Evolutionary conservation across 2,888 invertebrate genomes (phyloP), one percentile per base, ranked within the genome.

Genomic region (Tipula confusa): DNA sequence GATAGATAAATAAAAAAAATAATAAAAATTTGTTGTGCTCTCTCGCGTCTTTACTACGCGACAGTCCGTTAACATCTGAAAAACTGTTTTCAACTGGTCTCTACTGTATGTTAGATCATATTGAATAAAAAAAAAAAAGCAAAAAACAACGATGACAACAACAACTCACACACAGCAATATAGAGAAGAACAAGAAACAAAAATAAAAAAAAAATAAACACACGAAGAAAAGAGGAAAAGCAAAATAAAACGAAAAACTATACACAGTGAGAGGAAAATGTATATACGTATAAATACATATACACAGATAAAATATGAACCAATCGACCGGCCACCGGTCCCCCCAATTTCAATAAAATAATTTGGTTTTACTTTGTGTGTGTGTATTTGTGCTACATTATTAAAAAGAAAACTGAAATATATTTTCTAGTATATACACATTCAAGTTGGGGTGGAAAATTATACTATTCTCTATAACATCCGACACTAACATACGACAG

Each of bases 11-110:
- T 83, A 64, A 83, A 83, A 28, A 83, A 29, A 83, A 48, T 38
- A 83, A 48, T 83, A 38, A 43, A 43, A 43, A 33, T 29, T 29
- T 43, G 11, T 28, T 64, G 64, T 64, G 18, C 64, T 64, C 64
- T 79, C 83, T 83, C 83, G 88, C 89, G 89, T 89, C 89, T 87
- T 88, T 87, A 88, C 89, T 87, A 87, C 88, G 88, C 89, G 89
- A 87, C 88, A 88, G 88, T 88, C 89, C 89, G 89, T 89, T 88
- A 89, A 88, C 89, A 88, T 89, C 89, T 89, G 89, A 89, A 82
- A 82, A 82, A 36, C 24, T 28, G 24, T 80, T 80, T 80, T 80
- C 29, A 80, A 64, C 64, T 80, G 80, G 80, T 80, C 80, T 64
- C 64, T 80, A 80, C 29, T 80, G 80, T 80, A 80, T 31, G 80